A percentile compares a stretch with the other conserved stretches of the same genome.
Evolutionary conservation across 2,113 vertebrate genomes (phyloP).

Genomic region (Campylomormyrus tamandua): DNA sequence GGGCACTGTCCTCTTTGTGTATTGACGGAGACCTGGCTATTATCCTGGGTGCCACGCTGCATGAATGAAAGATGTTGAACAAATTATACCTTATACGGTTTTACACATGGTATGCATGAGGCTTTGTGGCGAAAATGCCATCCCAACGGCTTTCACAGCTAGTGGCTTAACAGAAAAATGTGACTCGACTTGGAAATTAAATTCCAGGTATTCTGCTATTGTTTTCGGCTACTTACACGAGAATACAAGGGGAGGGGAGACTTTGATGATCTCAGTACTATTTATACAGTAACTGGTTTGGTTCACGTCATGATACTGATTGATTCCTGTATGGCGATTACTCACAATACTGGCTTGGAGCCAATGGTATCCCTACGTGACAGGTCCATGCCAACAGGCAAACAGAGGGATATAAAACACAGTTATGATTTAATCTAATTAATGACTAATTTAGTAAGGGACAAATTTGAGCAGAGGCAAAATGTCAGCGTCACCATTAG

Average conservation of each 20-base stretch:
- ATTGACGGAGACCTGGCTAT: conserved; percentile 70
- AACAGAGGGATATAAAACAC: background rate
- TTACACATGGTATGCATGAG: background rate
- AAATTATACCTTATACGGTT: conserved; percentile 20
- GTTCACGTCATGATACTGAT: background rate
- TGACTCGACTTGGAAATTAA: background rate
- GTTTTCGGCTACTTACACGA: background rate
- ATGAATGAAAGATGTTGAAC: conserved; percentile 20
- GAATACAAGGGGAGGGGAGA: background rate
- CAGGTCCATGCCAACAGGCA: background rate
- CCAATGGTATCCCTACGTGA: background rate
- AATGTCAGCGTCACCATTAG: background rate
- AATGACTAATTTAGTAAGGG: background rate
- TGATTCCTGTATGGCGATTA: background rate
- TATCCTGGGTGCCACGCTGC: conserved; percentile 82
- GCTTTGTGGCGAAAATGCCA: background rate
- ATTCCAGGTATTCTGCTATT: background rate
- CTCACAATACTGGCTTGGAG: background rate
- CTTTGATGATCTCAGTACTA: background rate
- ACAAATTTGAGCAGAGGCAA: background rate
- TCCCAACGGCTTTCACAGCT: background rate
- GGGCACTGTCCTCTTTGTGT: conserved; percentile 64
- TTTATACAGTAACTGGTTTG: background rate
- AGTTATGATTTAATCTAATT: background rate
- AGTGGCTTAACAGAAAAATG: background rate